A percentile compares a stretch with the other conserved stretches of the same genome.
Evolutionary conservation across 2,113 vertebrate genomes (phyloP).

Genomic region (Thinocorus orbignyianus): DNA sequence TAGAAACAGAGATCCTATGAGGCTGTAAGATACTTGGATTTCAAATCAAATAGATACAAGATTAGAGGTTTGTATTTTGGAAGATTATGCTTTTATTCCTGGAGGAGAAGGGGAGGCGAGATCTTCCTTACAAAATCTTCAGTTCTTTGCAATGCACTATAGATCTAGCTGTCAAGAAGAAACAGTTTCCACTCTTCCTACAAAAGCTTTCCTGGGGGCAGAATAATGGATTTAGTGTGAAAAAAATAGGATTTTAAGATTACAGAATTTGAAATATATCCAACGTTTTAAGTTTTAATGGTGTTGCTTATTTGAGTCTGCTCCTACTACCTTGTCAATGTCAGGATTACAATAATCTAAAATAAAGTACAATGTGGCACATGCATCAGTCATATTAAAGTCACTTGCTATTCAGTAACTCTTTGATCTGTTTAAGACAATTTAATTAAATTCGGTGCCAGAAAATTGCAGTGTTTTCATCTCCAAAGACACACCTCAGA

Average conservation of each 20-base stretch:
- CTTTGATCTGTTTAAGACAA: constrained; percentile 20
- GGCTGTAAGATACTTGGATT: neutral
- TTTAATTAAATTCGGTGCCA: neutral
- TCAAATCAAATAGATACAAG: neutral
- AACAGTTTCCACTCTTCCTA: neutral
- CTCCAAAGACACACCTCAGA: neutral
- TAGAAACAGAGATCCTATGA: neutral
- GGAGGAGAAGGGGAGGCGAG: neutral
- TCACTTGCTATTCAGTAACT: neutral
- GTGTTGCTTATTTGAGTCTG: neutral
- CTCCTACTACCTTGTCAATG: neutral
- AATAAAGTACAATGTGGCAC: neutral
- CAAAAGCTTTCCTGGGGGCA: constrained; percentile 10
- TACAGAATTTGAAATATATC: neutral
- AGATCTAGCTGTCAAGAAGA: neutral
- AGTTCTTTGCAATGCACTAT: neutral
- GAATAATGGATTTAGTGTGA: neutral
- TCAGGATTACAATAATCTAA: neutral
- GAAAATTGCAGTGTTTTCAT: neutral
- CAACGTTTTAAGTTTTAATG: constrained; percentile 6
- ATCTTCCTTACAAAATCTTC: neutral
- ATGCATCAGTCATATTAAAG: neutral
- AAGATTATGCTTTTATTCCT: neutral
- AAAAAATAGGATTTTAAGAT: neutral
- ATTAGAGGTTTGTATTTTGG: neutral